Evolutionary conservation across 2,113 vertebrate genomes (phyloP).

Genomic region (Morone saxatilis): DNA sequence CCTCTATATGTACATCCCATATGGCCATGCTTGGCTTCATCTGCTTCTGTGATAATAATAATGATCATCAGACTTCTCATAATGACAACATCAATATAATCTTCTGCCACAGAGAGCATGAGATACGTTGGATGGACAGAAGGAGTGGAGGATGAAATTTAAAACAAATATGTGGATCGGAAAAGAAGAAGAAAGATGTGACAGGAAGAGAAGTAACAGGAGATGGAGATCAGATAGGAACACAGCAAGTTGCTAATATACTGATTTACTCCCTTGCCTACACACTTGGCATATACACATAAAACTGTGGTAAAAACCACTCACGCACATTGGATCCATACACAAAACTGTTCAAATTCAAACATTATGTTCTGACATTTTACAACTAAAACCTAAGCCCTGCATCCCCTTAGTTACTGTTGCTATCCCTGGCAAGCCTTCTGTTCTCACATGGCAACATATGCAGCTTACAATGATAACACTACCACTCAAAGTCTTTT

Average conservation of each 20-base stretch:
- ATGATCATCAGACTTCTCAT: constrained; percentile 17
- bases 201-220: background rate
- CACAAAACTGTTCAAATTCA: background rate
- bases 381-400: no score
- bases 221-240: background rate
- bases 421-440: no score
- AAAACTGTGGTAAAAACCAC: background rate
- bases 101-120: background rate
- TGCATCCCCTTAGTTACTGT: no score
- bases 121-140: background rate
- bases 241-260: background rate
- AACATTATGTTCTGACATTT: background rate
- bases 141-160: background rate
- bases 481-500: no score
- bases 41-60: constrained; percentile 12
- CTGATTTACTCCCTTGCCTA: background rate
- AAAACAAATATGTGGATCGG: background rate
- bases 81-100: constrained; percentile 6
- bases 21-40: constrained; percentile 14
- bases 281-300: constrained; percentile 13
- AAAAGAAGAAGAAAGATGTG: background rate
- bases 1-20: constrained; percentile 3
- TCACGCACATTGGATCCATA: constrained; percentile 16
- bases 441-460: background rate
- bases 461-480: background rate